Evolutionary conservation across 2,113 vertebrate species (phyloP).

Genomic region (Symphodus melops): DNA sequence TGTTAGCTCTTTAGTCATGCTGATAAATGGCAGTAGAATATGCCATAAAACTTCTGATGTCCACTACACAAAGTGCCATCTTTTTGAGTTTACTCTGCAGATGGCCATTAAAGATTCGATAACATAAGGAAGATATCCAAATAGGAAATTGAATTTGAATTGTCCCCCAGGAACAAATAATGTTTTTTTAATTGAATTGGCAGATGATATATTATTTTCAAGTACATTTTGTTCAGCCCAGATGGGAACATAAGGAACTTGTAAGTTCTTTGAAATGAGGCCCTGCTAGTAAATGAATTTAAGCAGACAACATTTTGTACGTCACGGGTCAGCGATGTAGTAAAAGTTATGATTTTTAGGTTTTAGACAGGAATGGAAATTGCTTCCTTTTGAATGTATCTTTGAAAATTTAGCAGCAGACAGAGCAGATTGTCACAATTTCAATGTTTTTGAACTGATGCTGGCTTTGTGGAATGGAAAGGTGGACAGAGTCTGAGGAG

Average conservation of each 20-base stretch:
- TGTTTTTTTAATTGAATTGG: too few relatives aligned
- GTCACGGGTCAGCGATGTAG: slow-evolving; percentile 53
- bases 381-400: slow-evolving; percentile 60
- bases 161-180: too few relatives aligned
- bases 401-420: slow-evolving; percentile 36
- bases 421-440: background rate
- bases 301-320: slow-evolving; percentile 55
- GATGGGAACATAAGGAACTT: slow-evolving; percentile 66
- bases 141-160: too few relatives aligned
- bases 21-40: slow-evolving; percentile 19
- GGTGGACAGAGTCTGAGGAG: slow-evolving; percentile 7
- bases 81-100: slow-evolving; percentile 61
- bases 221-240: slow-evolving; percentile 52
- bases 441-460: background rate
- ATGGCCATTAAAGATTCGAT: slow-evolving; percentile 63
- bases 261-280: slow-evolving; percentile 62
- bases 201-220: slow-evolving; percentile 57
- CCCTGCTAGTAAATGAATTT: slow-evolving; percentile 71
- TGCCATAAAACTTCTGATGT: slow-evolving; percentile 32
- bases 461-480: background rate
- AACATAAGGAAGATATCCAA: slow-evolving; percentile 49
- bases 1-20: background rate
- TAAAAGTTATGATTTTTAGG: slow-evolving; percentile 70
- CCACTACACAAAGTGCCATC: slow-evolving; percentile 24
- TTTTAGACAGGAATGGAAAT: slow-evolving; percentile 58